Evolutionary conservation across 2,113 vertebrate species (phyloP).

Genomic region (Stictonetta naevosa): DNA sequence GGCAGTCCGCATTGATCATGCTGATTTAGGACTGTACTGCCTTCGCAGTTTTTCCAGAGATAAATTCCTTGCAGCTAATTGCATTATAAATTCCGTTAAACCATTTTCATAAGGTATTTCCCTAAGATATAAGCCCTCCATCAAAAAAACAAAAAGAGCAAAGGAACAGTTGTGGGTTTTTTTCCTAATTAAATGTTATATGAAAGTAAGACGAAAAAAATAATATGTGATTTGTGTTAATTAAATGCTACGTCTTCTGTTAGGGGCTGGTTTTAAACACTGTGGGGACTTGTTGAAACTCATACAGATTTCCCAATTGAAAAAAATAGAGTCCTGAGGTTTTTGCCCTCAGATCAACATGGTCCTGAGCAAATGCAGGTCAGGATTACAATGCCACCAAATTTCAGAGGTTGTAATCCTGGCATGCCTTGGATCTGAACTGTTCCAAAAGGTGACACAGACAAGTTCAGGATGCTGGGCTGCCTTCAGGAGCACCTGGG

Average conservation of each 20-base stretch:
- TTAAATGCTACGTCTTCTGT: slow-evolving; percentile 11
- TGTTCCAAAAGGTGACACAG: background rate
- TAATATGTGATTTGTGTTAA: background rate
- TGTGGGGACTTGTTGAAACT: background rate
- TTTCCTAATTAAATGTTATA: slow-evolving; percentile 4
- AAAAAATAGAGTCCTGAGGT: background rate
- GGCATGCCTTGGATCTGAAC: background rate
- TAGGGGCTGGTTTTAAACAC: background rate
- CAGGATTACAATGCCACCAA: background rate
- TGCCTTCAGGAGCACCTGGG: background rate
- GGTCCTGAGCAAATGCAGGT: background rate
- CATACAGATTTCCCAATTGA: background rate
- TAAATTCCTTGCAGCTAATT: slow-evolving; percentile 48
- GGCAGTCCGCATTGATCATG: slow-evolving; percentile 26
- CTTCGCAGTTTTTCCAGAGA: background rate
- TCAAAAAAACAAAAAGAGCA: slow-evolving; percentile 11
- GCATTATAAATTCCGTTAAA: slow-evolving; percentile 51
- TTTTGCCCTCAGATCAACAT: background rate
- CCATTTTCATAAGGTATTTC: slow-evolving; percentile 33
- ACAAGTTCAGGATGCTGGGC: background rate
- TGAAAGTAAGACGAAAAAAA: background rate
- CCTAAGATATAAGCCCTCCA: background rate
- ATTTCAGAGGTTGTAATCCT: background rate
- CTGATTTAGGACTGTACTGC: slow-evolving; percentile 46
- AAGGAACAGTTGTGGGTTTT: background rate